Conservation (phyloP, 2,797 vertebrate species). For the Parauchenoglanis punctatus region DNA sequence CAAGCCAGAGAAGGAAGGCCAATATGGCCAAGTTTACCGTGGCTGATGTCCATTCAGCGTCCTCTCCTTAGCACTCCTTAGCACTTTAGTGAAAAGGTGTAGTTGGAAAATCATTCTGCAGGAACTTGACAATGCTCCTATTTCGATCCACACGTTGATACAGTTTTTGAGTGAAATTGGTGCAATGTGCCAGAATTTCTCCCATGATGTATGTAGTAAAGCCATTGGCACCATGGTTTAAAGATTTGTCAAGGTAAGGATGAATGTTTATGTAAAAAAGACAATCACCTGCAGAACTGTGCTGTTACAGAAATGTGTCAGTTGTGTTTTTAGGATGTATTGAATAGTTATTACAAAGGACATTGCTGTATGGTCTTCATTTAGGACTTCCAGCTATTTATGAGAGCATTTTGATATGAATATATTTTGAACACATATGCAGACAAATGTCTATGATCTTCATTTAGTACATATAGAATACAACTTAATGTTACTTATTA, state of each 20-base stretch:
- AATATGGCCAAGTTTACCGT: conserved; percentile 74
- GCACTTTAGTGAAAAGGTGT: not conserved
- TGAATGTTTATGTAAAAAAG: not conserved
- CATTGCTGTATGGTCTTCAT: not conserved
- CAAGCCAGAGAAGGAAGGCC: conserved; percentile 55
- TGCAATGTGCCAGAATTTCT: not conserved
- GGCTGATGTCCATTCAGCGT: conserved; percentile 63
- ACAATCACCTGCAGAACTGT: not conserved
- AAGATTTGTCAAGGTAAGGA: not conserved
- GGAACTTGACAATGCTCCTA: not conserved
- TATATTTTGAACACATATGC: not conserved
- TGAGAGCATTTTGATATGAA: not conserved
- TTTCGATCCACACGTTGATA: not conserved
- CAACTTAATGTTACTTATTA: not conserved
- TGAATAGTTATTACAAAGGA: not conserved
- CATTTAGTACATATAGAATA: not conserved
- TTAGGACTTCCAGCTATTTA: not conserved
- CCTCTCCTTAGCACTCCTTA: not conserved
- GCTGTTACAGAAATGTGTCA: conserved; percentile 1
- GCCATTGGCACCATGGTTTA: not conserved
- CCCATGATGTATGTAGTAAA: not conserved
- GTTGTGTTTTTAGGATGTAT: conserved; percentile 12
- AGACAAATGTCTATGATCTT: not conserved
- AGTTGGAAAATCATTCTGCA: not conserved
- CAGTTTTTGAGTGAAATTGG: not conserved